phyloP scores from a whole-genome alignment of 2,113 vertebrate species.

The Cathartes aura region DNA sequence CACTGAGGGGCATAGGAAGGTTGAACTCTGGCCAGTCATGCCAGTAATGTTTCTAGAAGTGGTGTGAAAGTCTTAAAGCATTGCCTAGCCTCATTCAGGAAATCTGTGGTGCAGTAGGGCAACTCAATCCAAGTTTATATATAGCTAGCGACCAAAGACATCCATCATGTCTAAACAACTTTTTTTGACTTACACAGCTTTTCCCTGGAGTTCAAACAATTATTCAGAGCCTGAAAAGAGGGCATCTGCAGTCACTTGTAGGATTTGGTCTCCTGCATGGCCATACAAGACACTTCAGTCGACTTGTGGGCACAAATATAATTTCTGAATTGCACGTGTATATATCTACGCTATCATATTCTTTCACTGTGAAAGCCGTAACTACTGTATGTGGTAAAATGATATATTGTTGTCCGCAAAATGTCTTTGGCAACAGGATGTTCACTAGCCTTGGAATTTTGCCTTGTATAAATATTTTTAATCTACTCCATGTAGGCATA shows the following conservation, averaged over 20 bases:
- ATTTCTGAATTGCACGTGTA: conserved; percentile 27
- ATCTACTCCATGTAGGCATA: conserved; percentile 73
- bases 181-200: background rate
- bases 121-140: background rate
- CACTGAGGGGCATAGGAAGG: background rate
- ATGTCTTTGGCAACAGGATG: conserved; percentile 72
- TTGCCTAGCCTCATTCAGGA: background rate
- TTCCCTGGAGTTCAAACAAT: background rate
- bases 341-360: conserved; percentile 41
- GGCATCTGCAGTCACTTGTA: background rate
- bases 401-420: conserved; percentile 67
- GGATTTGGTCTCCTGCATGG: background rate
- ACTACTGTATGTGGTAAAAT: conserved; percentile 74
- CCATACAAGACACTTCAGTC: background rate
- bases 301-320: conserved; percentile 19
- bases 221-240: background rate
- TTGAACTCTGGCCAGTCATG: background rate
- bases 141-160: background rate
- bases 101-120: background rate
- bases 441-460: conserved; percentile 71
- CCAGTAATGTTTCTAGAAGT: background rate
- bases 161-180: background rate
- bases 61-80: background rate
- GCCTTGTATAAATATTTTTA: conserved; percentile 76
- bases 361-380: conserved; percentile 54